Base-by-base conservation (phyloP, 2,113 vertebrate genomes). In the Alligator sinensis region DNA sequence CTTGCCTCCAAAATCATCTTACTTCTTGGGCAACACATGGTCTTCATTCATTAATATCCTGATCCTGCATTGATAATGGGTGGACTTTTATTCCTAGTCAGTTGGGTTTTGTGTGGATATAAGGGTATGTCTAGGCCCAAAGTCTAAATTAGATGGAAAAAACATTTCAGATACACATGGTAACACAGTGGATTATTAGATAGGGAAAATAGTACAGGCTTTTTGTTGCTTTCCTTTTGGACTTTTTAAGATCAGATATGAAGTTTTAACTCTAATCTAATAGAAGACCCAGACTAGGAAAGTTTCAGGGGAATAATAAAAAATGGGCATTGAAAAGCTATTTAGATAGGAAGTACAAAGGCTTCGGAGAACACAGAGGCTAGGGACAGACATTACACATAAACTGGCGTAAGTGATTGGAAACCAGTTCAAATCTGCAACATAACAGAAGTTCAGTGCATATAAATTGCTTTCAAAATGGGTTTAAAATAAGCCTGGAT, bases 1-100 rank as follows among this genome's bases (percentile, higher is more conserved):
- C 80, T 47, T 83, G 92, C 95, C 94, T 96, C 64, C 84, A 95
- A 95, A 94, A 87, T 91, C 93, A 92, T 93, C 95, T 90, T 88
- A 96, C 89, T 94, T 97, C 95, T 96, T 96, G 87, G 96, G 91
- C 78, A 93, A 47, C 47, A 47, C 47, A 47, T 47, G 47, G 47
- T 47, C 47, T 47, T 47, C 47, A 47, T 7, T 87, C 93, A 86
- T 95, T 90, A 95, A 90, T 90, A 91, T 89, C 90, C 83, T 95
- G 88, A 78, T 84, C 86, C 93, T 96, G 96, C 94, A 95, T 89
- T 96, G 96, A 87, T 96, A 93, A 93, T 87, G 91, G 94, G 30
- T 25, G 22, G 58, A 34, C 88, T 96, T 94, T 91, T 90, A 95
- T 91, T 97, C 96, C 55, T 96, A 95, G 83, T 94, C 90, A 87